Percentiles rank a stretch among this genome's conserved stretches.
These are phyloP conservation scores for Sebastolobus alascanus DNA, from an alignment of 2,797 vertebrate genomes.

Conservation along the genomic window DNA sequence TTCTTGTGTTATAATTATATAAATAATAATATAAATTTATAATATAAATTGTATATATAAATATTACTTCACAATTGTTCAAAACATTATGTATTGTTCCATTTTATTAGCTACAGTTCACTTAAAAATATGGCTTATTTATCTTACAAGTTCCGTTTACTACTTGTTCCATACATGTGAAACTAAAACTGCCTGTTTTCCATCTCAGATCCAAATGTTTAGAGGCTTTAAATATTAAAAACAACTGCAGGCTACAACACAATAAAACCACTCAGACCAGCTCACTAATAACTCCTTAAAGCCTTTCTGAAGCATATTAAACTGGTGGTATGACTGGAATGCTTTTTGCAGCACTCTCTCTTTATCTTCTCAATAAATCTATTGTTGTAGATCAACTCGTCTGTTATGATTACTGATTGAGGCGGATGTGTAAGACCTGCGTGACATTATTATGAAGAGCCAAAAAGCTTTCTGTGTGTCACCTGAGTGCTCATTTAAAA, in stretches of 20 bases:
- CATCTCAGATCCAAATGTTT: too few relatives aligned
- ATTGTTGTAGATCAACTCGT: background rate
- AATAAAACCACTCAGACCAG: background rate
- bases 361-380: background rate
- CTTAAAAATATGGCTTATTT: too few relatives aligned
- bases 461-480: background rate
- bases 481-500: background rate
- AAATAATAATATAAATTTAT: too few relatives aligned
- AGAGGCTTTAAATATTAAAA: background rate
- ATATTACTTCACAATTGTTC: too few relatives aligned
- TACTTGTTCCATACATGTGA: too few relatives aligned
- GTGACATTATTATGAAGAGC: background rate
- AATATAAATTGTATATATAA: too few relatives aligned
- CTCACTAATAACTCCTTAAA: background rate
- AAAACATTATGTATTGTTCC: too few relatives aligned
- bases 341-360: background rate
- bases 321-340: background rate
- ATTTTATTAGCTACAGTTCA: too few relatives aligned
- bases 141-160: too few relatives aligned
- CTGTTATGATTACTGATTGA: background rate
- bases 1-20: too few relatives aligned
- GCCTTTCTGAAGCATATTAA: background rate
- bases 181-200: too few relatives aligned
- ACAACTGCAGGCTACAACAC: background rate
- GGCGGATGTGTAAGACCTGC: background rate